These are phyloP conservation scores for Autographa pulchrina DNA, from an alignment of 2,888 invertebrate species.

Conservation along the genomic window DNA sequence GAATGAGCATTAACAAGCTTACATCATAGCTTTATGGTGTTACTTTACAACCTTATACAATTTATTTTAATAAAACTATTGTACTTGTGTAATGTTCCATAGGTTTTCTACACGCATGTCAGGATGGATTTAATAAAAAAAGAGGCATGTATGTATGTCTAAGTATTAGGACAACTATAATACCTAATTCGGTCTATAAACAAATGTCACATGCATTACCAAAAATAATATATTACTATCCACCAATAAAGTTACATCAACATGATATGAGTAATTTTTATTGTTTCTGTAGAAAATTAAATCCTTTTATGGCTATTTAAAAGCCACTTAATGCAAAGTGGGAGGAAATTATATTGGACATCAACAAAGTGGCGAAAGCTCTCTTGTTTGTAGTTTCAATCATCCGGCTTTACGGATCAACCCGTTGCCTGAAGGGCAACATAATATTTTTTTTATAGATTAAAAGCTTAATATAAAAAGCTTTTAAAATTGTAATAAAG, in stretches of 20 bases:
- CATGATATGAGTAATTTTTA: background rate
- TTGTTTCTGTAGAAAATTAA: slow-evolving; percentile 19
- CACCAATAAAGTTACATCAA: too few relatives aligned
- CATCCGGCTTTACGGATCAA: slow-evolving; percentile 19
- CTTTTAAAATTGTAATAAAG: background rate
- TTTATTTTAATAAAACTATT: slow-evolving; percentile 58
- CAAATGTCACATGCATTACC: too few relatives aligned
- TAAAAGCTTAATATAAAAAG: background rate
- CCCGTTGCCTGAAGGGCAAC: slow-evolving; percentile 19
- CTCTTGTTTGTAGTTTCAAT: slow-evolving; percentile 33
- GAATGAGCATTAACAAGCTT: slow-evolving; percentile 70
- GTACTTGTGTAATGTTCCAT: slow-evolving; percentile 37
- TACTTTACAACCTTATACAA: slow-evolving; percentile 49
- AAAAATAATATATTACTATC: background rate
- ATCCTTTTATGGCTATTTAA: slow-evolving; percentile 29
- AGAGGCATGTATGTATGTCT: background rate
- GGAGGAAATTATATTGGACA: slow-evolving; percentile 30
- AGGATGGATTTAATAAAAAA: slow-evolving; percentile 1
- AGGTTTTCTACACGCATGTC: slow-evolving; percentile 23
- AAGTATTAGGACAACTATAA: too few relatives aligned
- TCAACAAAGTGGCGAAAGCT: slow-evolving; percentile 31
- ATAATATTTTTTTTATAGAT: background rate
- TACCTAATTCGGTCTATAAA: too few relatives aligned
- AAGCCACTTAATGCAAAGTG: slow-evolving; percentile 37
- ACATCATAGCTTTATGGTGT: slow-evolving; percentile 56